Percentiles rank a stretch among this genome's conserved stretches.
Evolutionary conservation across 2,888 invertebrate species (phyloP).

Genomic region (Eupeodes luniger): DNA sequence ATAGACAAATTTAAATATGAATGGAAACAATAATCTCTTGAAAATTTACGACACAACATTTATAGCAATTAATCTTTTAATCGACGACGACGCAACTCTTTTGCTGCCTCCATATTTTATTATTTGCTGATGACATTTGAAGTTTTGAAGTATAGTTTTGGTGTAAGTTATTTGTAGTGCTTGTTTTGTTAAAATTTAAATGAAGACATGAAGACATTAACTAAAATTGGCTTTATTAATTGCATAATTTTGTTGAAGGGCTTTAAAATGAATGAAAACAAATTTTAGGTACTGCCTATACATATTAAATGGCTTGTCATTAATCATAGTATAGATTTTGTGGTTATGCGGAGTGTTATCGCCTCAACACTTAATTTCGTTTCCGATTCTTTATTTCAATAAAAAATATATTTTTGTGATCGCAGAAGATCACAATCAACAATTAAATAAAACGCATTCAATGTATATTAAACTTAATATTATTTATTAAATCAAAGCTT

Average conservation of each 20-base stretch:
- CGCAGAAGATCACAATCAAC: no score
- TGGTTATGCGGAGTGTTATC: not conserved
- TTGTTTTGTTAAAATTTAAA: constrained; percentile 10
- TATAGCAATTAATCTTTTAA: constrained; percentile 28
- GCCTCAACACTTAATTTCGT: not conserved
- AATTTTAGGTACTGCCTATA: not conserved
- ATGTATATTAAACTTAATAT: no score
- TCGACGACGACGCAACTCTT: constrained; percentile 6
- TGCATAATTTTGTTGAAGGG: constrained; percentile 7
- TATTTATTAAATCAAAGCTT: no score
- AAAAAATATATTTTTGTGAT: no score
- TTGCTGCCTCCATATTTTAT: not conserved
- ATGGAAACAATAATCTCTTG: constrained; percentile 1
- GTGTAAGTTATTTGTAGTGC: not conserved
- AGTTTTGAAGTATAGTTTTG: not conserved
- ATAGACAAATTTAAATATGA: constrained; percentile 9
- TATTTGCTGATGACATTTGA: constrained; percentile 2
- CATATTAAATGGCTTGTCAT: not conserved
- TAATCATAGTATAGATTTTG: not conserved
- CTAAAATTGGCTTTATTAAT: not conserved
- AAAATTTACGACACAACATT: constrained; percentile 13
- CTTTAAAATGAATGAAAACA: not conserved
- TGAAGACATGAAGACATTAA: constrained; percentile 15
- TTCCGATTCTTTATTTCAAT: no score
- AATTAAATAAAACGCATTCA: no score